These are phyloP conservation scores for Perdita meconis DNA, from an alignment of 2,888 invertebrate species.

Conservation along the genomic window DNA sequence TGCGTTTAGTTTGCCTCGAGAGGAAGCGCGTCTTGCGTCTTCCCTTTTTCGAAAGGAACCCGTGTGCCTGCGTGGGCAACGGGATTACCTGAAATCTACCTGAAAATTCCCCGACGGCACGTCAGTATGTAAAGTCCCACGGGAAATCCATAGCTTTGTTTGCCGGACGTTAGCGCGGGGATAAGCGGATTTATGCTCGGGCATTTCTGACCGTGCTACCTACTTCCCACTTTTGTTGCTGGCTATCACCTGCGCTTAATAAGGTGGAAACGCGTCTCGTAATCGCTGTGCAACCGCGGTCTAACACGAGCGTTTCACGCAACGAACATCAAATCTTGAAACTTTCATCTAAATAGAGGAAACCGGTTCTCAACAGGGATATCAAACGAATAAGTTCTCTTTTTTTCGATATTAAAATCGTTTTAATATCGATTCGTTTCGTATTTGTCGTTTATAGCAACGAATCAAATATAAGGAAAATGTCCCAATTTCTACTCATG, in stretches of 20 bases:
- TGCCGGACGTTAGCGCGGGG: slow-evolving; percentile 70
- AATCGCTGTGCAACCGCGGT: slow-evolving; percentile 59
- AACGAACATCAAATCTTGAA: background rate
- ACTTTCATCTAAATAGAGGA: background rate
- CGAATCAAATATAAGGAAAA: too few relatives aligned
- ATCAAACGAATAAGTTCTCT: background rate
- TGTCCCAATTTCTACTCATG: background rate
- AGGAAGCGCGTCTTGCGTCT: slow-evolving; percentile 60
- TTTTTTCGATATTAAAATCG: too few relatives aligned
- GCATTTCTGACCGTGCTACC: slow-evolving; percentile 69
- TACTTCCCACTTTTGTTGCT: slow-evolving; percentile 51
- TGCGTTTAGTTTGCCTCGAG: slow-evolving; percentile 17
- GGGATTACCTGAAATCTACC: slow-evolving; percentile 79
- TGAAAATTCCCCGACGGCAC: slow-evolving; percentile 74
- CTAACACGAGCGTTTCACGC: background rate
- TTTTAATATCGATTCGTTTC: too few relatives aligned
- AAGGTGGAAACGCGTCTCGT: slow-evolving; percentile 66
- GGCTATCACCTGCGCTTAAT: slow-evolving; percentile 72
- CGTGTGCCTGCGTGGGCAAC: slow-evolving; percentile 52
- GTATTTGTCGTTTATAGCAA: background rate
- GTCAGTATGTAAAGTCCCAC: slow-evolving; percentile 76
- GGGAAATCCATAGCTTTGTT: slow-evolving; percentile 78
- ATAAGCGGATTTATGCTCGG: slow-evolving; percentile 80
- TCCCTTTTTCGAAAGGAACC: slow-evolving; percentile 48
- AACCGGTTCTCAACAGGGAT: background rate